Base-by-base conservation (phyloP, 2,113 vertebrate genomes). In the Noctilio leporinus region DNA sequence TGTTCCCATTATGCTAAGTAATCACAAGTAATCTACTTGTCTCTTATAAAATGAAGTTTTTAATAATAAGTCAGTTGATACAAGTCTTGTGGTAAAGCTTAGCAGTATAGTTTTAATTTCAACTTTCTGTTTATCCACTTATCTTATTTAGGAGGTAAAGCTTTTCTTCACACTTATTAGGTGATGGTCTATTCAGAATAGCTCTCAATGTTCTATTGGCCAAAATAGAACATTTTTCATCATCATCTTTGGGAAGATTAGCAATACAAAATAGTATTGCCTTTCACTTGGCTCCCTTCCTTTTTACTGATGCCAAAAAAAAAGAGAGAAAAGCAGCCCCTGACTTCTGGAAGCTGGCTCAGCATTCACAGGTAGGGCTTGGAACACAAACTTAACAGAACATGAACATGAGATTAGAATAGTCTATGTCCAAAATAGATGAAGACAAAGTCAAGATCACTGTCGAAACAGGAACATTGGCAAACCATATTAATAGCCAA, bases 401-500 rank as follows among this genome's bases (percentile, higher is more conserved):
- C 33, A 62, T n/a, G 33, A 57, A 5, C 57, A 38, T 64, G 33
- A 51, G 72, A 77, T 40, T 24, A 40, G 33, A 26, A 62, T 12
- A 38, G 40, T 65, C 57, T 24, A 35, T 15, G 59, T 10, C 38
- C 75, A 69, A 14, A 38, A 45, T 64, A 40, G 62, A 55, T 69
- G 40, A 80, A 80, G 14, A 91, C 33, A 82, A 49, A 49, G 38
- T 59, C 65, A 47, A 83, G 47, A 67, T 53, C 12, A 24, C 35
- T 77, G 73, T 73, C 30, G 20, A 90, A 80, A 69, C 30, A 55
- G 82, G 62, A 65, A 82, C 73, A 73, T 3, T 75, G 33, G 24
- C 30, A 81, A 86, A 76, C 22, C 28, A 86, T 9, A n/a, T 96
- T 73, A 75, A 92, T 94, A 47, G 92, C 43, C 57, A 91, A 86